Conservation (phyloP, 92 coral and sea anemone species). For the Hydrozoanthus gracilis region DNA sequence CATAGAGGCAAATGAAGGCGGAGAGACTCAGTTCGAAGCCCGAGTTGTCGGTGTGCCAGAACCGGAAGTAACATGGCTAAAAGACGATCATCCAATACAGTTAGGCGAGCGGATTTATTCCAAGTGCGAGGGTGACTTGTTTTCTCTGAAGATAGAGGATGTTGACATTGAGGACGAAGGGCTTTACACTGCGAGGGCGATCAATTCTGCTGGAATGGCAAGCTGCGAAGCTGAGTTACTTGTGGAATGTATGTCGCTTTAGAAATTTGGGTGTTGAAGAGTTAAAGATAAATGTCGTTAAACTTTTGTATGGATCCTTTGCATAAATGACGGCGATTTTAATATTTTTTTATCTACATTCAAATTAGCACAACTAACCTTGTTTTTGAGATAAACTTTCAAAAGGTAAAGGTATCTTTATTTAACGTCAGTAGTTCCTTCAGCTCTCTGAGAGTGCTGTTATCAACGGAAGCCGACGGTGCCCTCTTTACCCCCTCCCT, state of each 20-base stretch:
- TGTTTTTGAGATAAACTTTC: too few relatives aligned
- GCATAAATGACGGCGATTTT: too few relatives aligned
- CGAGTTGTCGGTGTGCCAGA: slow-evolving; percentile 79
- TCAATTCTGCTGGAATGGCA: slow-evolving; percentile 78
- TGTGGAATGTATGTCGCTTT: slow-evolving; percentile 71
- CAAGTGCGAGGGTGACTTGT: slow-evolving; percentile 64
- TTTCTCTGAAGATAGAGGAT: slow-evolving; percentile 61
- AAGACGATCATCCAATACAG: slow-evolving; percentile 68
- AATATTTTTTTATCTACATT: too few relatives aligned
- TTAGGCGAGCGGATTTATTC: slow-evolving; percentile 63
- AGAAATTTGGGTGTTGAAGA: neutral
- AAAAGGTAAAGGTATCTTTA: too few relatives aligned
- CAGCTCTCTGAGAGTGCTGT: too few relatives aligned
- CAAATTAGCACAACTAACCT: too few relatives aligned
- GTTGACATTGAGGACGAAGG: slow-evolving; percentile 83
- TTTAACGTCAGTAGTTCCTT: too few relatives aligned
- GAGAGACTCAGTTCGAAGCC: slow-evolving; percentile 58
- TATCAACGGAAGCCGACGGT: too few relatives aligned
- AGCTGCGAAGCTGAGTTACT: slow-evolving; percentile 66
- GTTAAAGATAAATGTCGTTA: too few relatives aligned
- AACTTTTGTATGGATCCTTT: too few relatives aligned
- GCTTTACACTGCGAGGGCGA: slow-evolving; percentile 78
- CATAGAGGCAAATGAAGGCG: slow-evolving; percentile 59
- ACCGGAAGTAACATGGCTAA: slow-evolving; percentile 81
- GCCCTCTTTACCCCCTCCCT: too few relatives aligned